Conservation (phyloP, 2,797 vertebrate species). For the Hypotaenidia philippensis region DNA sequence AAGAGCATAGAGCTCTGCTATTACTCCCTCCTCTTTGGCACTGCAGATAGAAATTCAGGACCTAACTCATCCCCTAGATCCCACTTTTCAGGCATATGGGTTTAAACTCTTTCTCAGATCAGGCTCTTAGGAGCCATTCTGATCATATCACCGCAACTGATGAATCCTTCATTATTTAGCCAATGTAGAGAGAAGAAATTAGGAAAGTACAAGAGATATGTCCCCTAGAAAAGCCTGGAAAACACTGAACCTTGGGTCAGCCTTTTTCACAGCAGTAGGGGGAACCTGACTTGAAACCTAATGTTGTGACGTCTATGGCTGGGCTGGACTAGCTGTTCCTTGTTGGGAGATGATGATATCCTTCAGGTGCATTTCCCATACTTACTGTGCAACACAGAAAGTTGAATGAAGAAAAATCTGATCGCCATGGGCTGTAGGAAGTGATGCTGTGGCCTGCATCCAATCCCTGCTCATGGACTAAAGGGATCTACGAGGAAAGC, state of each 20-base stretch:
- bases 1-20: not conserved
- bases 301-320: not conserved
- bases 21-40: not conserved
- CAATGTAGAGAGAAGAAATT: not conserved
- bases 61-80: not conserved
- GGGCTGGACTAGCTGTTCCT: not conserved
- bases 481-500: not conserved
- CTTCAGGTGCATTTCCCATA: not conserved
- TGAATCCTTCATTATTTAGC: not conserved
- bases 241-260: not conserved
- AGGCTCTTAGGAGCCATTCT: not conserved
- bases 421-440: not conserved
- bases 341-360: not conserved
- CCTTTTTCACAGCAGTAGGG: not conserved
- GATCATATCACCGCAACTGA: not conserved
- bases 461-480: not conserved
- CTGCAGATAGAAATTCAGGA: not conserved
- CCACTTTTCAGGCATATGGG: not conserved
- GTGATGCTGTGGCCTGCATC: not conserved
- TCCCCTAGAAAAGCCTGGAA: not conserved
- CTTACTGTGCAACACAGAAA: not conserved
- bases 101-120: not conserved
- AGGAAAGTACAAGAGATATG: not conserved
- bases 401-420: not conserved
- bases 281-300: not conserved